Evolutionary conservation across 2,888 invertebrate species (phyloP).

Genomic region (Cancer borealis): DNA sequence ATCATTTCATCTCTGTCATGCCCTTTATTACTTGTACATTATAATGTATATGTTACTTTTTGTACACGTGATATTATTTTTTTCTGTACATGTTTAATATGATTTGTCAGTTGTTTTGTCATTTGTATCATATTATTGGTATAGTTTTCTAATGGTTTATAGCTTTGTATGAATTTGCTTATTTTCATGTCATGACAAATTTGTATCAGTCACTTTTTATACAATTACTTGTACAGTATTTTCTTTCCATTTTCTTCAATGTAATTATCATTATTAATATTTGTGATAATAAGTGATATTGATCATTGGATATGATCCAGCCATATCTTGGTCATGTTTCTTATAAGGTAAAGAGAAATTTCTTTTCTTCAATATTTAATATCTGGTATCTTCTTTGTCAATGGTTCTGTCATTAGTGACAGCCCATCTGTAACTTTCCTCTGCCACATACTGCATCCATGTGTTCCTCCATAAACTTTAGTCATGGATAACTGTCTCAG

Average conservation of each 20-base stretch:
- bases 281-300: conserved; percentile 65
- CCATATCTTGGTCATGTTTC: conserved; percentile 56
- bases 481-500: conserved; percentile 52
- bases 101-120: conserved; percentile 49
- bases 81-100: conserved; percentile 52
- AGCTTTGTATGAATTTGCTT: conserved; percentile 58
- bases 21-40: conserved; percentile 60
- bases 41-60: conserved; percentile 57
- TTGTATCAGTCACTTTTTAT: conserved; percentile 64
- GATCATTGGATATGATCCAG: conserved; percentile 53
- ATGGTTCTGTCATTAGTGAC: conserved; percentile 48
- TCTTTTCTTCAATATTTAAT: conserved; percentile 35
- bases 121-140: conserved; percentile 60
- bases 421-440: conserved; percentile 47
- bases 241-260: conserved; percentile 46
- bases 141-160: conserved; percentile 63
- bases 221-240: conserved; percentile 56
- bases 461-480: conserved; percentile 61
- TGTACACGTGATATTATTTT: conserved; percentile 66
- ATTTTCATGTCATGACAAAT: conserved; percentile 49
- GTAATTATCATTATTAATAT: conserved; percentile 55
- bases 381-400: conserved; percentile 39
- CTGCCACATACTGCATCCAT: conserved; percentile 57
- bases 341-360: conserved; percentile 61
- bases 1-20: conserved; percentile 55